These are phyloP conservation scores for Eupithecia abbreviata DNA, from an alignment of 2,888 invertebrate species.

Conservation along the genomic window DNA sequence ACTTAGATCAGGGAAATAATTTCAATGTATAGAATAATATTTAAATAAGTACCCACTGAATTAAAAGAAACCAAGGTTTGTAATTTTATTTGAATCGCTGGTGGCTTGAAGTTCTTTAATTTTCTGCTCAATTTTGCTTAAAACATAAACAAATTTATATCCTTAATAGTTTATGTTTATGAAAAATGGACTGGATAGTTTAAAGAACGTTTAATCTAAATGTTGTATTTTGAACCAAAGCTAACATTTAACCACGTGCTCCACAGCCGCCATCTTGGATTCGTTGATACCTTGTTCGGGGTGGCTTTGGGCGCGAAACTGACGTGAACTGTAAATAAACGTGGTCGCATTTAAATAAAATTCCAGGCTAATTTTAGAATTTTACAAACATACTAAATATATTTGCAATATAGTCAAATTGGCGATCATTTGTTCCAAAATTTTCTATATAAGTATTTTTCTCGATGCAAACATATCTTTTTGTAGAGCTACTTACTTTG, in stretches of 20 bases:
- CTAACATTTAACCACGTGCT: conserved; percentile 65
- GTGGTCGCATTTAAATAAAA: background rate
- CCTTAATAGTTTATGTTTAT: background rate
- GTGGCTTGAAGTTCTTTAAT: background rate
- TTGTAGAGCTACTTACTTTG: background rate
- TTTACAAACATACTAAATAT: background rate
- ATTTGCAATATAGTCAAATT: background rate
- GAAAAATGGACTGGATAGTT: background rate
- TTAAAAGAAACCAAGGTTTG: background rate
- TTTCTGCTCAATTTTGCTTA: background rate
- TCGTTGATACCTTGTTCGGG: conserved; percentile 25
- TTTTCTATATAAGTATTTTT: background rate
- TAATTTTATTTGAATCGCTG: background rate
- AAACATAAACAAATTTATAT: background rate
- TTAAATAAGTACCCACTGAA: background rate
- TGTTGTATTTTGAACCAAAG: background rate
- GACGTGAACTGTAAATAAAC: background rate
- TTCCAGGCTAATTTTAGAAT: background rate
- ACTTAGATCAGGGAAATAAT: background rate
- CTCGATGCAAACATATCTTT: background rate
- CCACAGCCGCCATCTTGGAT: conserved; percentile 63
- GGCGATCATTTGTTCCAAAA: background rate
- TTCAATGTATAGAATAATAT: background rate
- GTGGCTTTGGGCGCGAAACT: conserved; percentile 59
- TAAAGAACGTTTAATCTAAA: background rate